phyloP scores from a whole-genome alignment of 2,797 vertebrate species.

The Pantherophis vulpinus region DNA sequence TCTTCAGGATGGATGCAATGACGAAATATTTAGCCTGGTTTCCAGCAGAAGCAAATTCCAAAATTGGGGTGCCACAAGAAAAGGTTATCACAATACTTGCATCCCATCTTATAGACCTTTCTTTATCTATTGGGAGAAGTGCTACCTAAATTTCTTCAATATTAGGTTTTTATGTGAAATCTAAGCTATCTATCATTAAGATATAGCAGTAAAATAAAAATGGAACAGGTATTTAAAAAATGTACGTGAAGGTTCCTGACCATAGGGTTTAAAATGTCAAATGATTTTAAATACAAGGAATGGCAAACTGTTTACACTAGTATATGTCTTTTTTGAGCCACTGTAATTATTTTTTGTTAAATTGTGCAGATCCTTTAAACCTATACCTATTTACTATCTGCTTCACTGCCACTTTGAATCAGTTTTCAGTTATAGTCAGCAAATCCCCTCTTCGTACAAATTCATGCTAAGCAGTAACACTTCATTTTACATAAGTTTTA shows the following conservation, averaged over 20 bases:
- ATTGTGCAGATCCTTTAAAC: conserved; percentile 76
- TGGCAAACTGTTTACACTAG: conserved; percentile 15
- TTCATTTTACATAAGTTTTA: conserved; percentile 87
- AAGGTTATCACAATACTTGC: neutral
- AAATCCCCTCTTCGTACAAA: conserved; percentile 74
- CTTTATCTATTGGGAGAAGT: neutral
- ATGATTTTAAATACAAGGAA: neutral
- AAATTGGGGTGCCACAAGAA: neutral
- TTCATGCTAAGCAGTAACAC: conserved; percentile 79
- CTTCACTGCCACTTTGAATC: conserved; percentile 74
- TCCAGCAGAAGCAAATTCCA: neutral
- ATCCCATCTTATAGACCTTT: neutral
- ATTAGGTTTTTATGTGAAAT: neutral
- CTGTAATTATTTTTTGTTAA: conserved; percentile 72
- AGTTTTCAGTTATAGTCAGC: conserved; percentile 75
- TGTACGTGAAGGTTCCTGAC: fast-evolving
- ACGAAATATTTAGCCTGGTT: neutral
- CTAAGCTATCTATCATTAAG: neutral
- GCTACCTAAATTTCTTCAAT: neutral
- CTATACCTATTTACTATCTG: conserved; percentile 76
- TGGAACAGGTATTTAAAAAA: neutral
- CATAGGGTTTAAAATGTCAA: neutral
- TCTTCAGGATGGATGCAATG: neutral
- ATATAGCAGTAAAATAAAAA: neutral
- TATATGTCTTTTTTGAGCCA: conserved; percentile 53